Percentiles rank a stretch among this genome's conserved stretches.
phyloP scores from a whole-genome alignment of 2,797 vertebrate genomes.

The Otolemur crassicaudatus region DNA sequence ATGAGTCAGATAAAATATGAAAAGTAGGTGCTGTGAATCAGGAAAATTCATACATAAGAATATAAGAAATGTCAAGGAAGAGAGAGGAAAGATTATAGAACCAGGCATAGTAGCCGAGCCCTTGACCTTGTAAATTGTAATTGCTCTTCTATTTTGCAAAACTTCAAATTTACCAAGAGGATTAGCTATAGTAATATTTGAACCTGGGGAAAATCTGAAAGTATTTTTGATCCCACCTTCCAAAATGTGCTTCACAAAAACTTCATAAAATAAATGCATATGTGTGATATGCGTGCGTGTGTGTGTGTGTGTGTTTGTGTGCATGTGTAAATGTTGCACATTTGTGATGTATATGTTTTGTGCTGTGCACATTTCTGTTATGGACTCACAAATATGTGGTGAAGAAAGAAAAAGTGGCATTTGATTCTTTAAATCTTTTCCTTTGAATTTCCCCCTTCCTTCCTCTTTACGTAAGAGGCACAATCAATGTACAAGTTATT shows the following conservation, averaged over 20 bases:
- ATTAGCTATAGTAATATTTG: neutral
- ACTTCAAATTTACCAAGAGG: neutral
- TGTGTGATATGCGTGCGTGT: neutral
- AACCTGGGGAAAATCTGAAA: neutral
- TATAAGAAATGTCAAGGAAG: neutral
- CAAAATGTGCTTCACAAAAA: neutral
- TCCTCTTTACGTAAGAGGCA: neutral
- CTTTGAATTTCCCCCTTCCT: neutral
- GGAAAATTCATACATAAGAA: neutral
- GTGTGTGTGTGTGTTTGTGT: neutral
- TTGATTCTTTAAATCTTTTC: slow-evolving; percentile 19
- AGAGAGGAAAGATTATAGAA: neutral
- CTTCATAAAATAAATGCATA: neutral
- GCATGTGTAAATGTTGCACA: neutral
- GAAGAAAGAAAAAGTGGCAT: neutral
- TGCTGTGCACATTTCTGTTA: neutral
- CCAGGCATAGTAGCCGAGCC: neutral
- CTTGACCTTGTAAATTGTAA: neutral
- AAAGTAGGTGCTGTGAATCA: neutral
- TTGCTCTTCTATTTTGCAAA: neutral
- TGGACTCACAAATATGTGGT: neutral
- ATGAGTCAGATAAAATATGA: neutral
- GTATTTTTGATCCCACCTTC: neutral
- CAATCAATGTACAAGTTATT: neutral
- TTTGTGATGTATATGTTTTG: neutral